These are phyloP conservation scores for Salticus scenicus DNA, from an alignment of 2,888 invertebrate species.

Conservation along the genomic window DNA sequence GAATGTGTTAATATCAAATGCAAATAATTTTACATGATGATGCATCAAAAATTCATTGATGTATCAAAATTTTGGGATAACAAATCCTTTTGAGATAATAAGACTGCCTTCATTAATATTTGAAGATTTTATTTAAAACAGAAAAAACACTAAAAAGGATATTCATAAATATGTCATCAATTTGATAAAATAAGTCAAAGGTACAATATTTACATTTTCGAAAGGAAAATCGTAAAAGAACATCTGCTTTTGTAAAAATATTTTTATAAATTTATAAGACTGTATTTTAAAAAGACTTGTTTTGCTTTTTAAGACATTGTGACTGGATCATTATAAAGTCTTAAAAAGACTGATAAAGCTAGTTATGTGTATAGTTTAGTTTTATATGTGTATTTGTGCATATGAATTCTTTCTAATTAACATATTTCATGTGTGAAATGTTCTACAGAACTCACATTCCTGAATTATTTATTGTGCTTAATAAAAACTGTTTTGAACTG, in stretches of 20 bases:
- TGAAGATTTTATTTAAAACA: too few species aligned
- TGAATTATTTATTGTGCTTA: constrained; percentile 57
- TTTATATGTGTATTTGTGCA: not conserved
- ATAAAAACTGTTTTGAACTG: constrained; percentile 15
- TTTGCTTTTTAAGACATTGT: not conserved
- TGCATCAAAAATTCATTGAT: too few species aligned
- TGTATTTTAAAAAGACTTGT: not conserved
- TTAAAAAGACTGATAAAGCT: not conserved
- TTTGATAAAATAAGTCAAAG: too few species aligned
- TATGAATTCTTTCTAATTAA: not conserved
- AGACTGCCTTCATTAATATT: too few species aligned
- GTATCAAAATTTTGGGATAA: too few species aligned
- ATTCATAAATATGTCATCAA: too few species aligned
- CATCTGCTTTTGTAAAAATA: constrained; percentile 1
- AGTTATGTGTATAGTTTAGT: not conserved
- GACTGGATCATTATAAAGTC: not conserved
- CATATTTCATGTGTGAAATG: constrained; percentile 2
- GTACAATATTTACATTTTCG: too few species aligned
- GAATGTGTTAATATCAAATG: too few species aligned
- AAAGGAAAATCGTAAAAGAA: too few species aligned
- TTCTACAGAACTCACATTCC: constrained; percentile 41
- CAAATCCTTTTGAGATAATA: too few species aligned
- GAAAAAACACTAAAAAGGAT: too few species aligned
- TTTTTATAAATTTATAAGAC: not conserved
- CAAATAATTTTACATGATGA: too few species aligned